Conservation (phyloP, 1,140 invertebrate species). For the Drosophila quadrilineata region DNA sequence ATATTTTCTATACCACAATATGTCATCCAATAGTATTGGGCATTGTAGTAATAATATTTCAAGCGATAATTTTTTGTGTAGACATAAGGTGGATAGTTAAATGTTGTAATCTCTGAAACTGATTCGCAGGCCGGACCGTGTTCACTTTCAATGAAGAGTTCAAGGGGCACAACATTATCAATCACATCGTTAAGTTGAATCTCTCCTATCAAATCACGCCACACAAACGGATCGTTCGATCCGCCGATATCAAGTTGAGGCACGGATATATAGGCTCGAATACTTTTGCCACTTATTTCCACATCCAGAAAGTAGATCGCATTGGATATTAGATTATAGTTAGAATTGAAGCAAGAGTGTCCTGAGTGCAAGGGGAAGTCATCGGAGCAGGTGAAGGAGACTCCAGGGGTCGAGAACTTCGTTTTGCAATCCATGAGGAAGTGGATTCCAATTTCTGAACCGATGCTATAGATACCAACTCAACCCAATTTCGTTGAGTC, state of each 20-base stretch:
- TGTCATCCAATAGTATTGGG: too few species aligned
- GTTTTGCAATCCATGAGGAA: not conserved
- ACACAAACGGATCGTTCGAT: not conserved
- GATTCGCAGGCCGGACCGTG: not conserved
- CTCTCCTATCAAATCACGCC: constrained; percentile 17
- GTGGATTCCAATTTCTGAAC: not conserved
- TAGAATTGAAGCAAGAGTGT: constrained; percentile 29
- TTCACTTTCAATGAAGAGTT: not conserved
- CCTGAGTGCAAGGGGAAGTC: not conserved
- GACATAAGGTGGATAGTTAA: not conserved
- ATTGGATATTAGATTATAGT: constrained; percentile 26
- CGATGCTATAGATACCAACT: not conserved
- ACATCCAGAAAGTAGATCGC: constrained; percentile 37
- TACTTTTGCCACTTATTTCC: constrained; percentile 11
- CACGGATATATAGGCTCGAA: constrained; percentile 26
- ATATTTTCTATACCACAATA: too few species aligned
- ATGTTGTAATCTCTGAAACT: not conserved
- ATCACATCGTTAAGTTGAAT: constrained; percentile 7
- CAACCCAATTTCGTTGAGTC: not conserved
- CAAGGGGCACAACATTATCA: not conserved
- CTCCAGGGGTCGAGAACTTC: not conserved
- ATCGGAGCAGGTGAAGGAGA: not conserved
- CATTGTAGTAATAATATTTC: too few species aligned
- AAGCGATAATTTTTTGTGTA: too few species aligned
- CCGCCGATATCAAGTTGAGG: constrained; percentile 17